A percentile compares a stretch with the other conserved stretches of the same genome.
phyloP scores from a whole-genome alignment of 2,797 vertebrate species.

The Bryconaethiops microstoma region DNA sequence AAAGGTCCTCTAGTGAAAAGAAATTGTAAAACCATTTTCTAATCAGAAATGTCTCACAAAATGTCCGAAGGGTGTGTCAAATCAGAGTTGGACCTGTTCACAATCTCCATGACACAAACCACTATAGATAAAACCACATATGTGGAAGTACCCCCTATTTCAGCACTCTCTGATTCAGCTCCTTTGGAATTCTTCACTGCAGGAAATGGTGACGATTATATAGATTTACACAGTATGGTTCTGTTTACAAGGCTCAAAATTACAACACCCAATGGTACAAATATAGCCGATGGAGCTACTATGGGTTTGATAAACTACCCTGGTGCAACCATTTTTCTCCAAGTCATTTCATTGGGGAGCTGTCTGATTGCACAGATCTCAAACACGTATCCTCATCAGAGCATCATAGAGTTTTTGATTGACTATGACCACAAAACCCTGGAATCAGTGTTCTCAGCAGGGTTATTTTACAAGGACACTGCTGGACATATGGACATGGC shows the following conservation, averaged over 20 bases:
- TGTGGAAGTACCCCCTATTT: background rate
- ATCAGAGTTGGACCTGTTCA: no score
- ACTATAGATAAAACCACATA: background rate
- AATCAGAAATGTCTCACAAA: no score
- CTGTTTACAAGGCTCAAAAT: no score
- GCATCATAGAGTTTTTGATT: background rate
- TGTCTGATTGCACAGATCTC: background rate
- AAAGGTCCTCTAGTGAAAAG: no score
- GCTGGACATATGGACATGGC: no score
- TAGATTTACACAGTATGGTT: no score
- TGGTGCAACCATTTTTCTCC: background rate
- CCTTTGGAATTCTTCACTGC: background rate
- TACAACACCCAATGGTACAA: background rate
- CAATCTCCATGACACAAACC: background rate
- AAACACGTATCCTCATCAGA: background rate
- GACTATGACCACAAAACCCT: background rate
- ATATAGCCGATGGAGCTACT: background rate
- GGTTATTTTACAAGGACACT: background rate
- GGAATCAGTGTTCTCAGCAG: background rate
- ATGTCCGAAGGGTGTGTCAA: no score
- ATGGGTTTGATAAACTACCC: background rate
- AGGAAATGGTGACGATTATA: background rate
- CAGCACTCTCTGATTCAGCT: background rate
- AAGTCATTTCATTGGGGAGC: slow-evolving; percentile 6
- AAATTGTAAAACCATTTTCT: no score